phyloP scores from a whole-genome alignment of 1,140 invertebrate genomes.

The Carposina sasakii region DNA sequence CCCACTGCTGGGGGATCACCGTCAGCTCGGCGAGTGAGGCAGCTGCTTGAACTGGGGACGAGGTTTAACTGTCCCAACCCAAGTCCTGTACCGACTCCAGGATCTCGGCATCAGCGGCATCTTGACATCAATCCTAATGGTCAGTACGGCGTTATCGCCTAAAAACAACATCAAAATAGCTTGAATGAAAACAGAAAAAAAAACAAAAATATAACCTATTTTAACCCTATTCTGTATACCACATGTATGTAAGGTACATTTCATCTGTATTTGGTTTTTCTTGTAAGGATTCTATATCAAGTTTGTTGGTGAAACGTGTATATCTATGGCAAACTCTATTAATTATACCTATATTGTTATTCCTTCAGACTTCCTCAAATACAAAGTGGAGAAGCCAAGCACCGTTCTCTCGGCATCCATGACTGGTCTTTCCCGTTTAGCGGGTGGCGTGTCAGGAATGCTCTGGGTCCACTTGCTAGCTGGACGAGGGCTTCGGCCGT shows the following conservation, averaged over 20 bases:
- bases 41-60: constrained; percentile 82
- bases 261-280: no score
- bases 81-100: constrained; percentile 81
- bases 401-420: constrained; percentile 64
- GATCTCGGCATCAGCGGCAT: constrained; percentile 83
- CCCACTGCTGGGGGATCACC: constrained; percentile 77
- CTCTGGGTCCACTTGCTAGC: constrained; percentile 93
- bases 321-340: constrained; percentile 1
- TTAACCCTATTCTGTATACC: no score
- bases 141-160: no score
- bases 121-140: constrained; percentile 91
- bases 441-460: constrained; percentile 85
- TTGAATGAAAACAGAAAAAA: no score
- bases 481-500: constrained; percentile 88
- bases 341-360: no score
- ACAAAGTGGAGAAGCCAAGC: constrained; percentile 88
- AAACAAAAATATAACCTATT: no score
- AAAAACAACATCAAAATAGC: no score
- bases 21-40: constrained; percentile 84
- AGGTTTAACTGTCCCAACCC: constrained; percentile 74
- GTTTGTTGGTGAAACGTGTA: no score
- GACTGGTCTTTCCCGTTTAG: constrained; percentile 62
- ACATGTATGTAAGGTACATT: no score
- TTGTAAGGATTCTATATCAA: no score
- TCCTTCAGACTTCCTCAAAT: constrained; percentile 91